These are phyloP conservation scores for Galendromus occidentalis DNA, from an alignment of 1,140 invertebrate genomes.

Conservation along the genomic window DNA sequence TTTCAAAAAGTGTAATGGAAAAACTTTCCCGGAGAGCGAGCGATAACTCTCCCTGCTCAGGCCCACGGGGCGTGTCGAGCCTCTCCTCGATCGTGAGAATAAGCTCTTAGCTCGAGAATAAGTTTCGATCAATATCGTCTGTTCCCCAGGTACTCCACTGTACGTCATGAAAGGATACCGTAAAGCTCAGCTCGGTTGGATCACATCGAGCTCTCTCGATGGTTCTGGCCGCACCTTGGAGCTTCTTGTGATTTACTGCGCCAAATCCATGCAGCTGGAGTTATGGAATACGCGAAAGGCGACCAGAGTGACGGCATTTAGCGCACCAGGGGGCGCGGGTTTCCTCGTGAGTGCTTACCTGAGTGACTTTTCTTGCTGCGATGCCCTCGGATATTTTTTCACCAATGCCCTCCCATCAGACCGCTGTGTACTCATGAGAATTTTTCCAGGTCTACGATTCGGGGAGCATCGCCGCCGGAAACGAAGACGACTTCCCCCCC, in stretches of 20 bases:
- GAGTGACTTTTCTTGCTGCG: too few relatives aligned
- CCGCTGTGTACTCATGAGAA: not conserved
- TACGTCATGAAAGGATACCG: constrained; percentile 7
- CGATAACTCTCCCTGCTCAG: too few relatives aligned
- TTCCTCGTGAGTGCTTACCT: not conserved
- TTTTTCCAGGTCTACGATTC: not conserved
- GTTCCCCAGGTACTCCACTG: not conserved
- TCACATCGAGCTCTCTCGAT: not conserved
- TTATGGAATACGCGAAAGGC: not conserved
- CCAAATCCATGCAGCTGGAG: not conserved
- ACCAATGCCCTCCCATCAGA: not conserved
- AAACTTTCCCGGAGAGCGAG: too few relatives aligned
- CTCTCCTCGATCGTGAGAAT: too few relatives aligned
- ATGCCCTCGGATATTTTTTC: not conserved
- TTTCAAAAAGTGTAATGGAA: too few relatives aligned
- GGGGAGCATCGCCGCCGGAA: not conserved
- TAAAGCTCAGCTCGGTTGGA: not conserved
- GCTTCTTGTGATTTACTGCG: not conserved
- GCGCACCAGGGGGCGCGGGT: not conserved
- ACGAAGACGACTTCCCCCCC: not conserved
- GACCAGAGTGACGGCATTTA: not conserved
- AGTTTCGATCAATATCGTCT: not conserved
- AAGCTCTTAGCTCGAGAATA: too few relatives aligned
- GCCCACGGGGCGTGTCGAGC: too few relatives aligned
- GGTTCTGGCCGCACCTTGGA: not conserved